These are phyloP conservation scores for Myripristis jacobus DNA, from an alignment of 2,797 vertebrate species.

Conservation along the genomic window DNA sequence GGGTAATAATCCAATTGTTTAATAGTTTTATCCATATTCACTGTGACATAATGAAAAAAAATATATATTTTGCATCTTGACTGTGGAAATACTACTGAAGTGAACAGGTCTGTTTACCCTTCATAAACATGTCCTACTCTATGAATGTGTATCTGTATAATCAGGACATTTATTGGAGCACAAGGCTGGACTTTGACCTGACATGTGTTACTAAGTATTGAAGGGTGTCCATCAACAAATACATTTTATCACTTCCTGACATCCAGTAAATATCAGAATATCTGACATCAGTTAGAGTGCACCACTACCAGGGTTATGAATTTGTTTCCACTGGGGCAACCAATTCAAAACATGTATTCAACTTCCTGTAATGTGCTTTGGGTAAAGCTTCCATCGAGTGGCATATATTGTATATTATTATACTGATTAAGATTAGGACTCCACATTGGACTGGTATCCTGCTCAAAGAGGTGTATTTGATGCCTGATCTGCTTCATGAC, in stretches of 20 bases:
- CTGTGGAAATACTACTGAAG: neutral
- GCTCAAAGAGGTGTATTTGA: neutral
- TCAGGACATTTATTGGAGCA: neutral
- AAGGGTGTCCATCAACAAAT: neutral
- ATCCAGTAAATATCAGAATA: neutral
- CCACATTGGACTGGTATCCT: neutral
- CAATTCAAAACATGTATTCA: neutral
- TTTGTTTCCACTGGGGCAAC: neutral
- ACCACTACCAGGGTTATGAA: neutral
- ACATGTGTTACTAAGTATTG: neutral
- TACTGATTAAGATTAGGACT: neutral
- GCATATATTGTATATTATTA: neutral
- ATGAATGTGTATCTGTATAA: neutral
- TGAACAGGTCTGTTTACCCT: neutral
- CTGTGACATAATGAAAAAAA: neutral
- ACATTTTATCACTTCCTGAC: neutral
- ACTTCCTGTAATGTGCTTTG: neutral
- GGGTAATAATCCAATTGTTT: neutral
- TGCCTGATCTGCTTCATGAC: neutral
- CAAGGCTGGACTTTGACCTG: conserved; percentile 33
- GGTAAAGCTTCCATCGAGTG: neutral
- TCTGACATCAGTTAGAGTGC: neutral
- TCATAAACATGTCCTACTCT: neutral
- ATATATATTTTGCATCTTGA: neutral
- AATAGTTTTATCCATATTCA: neutral